Percentiles rank a stretch among this genome's conserved stretches.
phyloP scores from a whole-genome alignment of 53 echinoderm and acorn worm genomes.

The Antedon mediterranea region DNA sequence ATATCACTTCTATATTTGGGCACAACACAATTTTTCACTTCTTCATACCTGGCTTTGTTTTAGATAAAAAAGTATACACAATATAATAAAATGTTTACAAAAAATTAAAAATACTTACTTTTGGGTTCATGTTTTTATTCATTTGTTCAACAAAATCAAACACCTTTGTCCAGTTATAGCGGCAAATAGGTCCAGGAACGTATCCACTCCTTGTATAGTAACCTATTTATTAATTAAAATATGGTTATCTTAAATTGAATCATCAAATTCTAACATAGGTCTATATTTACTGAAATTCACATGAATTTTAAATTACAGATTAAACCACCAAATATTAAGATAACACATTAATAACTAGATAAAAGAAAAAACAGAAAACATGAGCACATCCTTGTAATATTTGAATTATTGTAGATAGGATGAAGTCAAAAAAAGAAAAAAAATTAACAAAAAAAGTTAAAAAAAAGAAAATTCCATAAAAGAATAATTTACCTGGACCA shows the following conservation, averaged over 20 bases:
- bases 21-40: no score
- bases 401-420: no score
- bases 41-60: not conserved
- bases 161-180: conserved; percentile 66
- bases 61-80: not conserved
- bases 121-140: conserved; percentile 38
- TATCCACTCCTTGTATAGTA: conserved; percentile 97
- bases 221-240: conserved; percentile 18
- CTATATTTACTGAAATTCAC: no score
- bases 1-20: no score
- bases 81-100: no score
- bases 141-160: conserved; percentile 43
- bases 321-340: no score
- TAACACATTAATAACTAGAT: no score
- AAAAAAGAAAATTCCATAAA: not conserved
- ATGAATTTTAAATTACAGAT: no score
- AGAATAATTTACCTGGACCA: conserved; percentile 65
- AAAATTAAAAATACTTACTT: conserved; percentile 10
- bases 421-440: not conserved
- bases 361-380: no score
- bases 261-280: no score
- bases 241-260: no score
- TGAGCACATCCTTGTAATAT: no score
- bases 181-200: conserved; percentile 94
- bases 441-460: not conserved